Evolutionary conservation across 2,888 invertebrate genomes (phyloP).

Genomic region (Hypomecis punctinalis): DNA sequence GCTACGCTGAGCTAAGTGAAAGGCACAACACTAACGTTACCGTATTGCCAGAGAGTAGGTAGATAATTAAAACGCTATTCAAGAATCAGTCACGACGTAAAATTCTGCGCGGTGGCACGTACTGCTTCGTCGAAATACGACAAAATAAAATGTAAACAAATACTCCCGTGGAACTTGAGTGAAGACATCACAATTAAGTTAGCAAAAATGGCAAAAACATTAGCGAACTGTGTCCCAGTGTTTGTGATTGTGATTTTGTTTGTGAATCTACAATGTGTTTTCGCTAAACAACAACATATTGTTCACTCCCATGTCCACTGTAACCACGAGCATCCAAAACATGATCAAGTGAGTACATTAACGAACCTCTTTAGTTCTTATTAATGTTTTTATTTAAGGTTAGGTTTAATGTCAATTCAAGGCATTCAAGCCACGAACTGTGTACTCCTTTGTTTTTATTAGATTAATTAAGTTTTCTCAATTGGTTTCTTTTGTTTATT

Average conservation of each 20-base stretch:
- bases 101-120: slow-evolving; percentile 37
- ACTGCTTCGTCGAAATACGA: slow-evolving; percentile 33
- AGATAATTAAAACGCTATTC: neutral
- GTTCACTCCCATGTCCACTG: slow-evolving; percentile 78
- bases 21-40: slow-evolving; percentile 9
- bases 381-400: slow-evolving; percentile 22
- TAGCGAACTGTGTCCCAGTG: slow-evolving; percentile 51
- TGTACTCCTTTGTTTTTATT: no score
- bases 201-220: slow-evolving; percentile 55
- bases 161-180: slow-evolving; percentile 53
- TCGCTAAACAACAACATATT: slow-evolving; percentile 40
- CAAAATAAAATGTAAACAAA: slow-evolving; percentile 74
- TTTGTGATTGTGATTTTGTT: slow-evolving; percentile 54
- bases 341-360: slow-evolving; percentile 86
- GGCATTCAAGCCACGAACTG: no score
- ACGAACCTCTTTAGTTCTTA: slow-evolving; percentile 17
- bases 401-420: slow-evolving; percentile 8
- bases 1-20: neutral
- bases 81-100: slow-evolving; percentile 54
- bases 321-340: slow-evolving; percentile 87
- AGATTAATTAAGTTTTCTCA: no score
- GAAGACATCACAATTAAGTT: slow-evolving; percentile 41
- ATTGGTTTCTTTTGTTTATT: no score
- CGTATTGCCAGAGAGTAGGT: neutral
- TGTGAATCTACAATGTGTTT: slow-evolving; percentile 51